Percentiles rank a stretch among this genome's conserved stretches.
Evolutionary conservation across 2,888 invertebrate genomes (phyloP).

Genomic region (Leucophenga maculata): DNA sequence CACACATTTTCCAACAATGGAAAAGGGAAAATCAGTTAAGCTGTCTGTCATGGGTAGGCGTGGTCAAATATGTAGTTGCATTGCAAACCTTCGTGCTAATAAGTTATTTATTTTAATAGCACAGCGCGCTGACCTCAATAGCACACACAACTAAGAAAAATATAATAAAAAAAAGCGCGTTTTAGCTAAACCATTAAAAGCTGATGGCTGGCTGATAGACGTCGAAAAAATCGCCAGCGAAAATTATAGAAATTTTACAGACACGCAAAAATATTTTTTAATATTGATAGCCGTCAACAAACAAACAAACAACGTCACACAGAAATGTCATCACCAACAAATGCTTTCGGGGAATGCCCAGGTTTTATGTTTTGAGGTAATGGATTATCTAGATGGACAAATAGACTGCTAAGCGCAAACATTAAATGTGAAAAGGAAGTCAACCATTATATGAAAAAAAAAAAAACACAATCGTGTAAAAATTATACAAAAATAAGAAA

Average conservation of each 20-base stretch:
- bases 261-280: slow-evolving; percentile 4
- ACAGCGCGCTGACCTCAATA: slow-evolving; percentile 52
- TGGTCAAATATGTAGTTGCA: background rate
- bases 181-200: background rate
- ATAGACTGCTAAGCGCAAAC: no score
- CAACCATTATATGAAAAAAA: slow-evolving; percentile 44
- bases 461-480: no score
- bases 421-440: slow-evolving; percentile 42
- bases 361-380: background rate
- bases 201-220: background rate
- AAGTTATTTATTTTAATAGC: slow-evolving; percentile 54
- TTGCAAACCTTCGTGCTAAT: slow-evolving; percentile 58
- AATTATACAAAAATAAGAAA: no score
- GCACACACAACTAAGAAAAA: slow-evolving; percentile 40
- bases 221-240: background rate
- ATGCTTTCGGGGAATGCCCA: background rate
- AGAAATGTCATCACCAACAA: background rate
- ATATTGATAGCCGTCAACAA: background rate
- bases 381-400: slow-evolving; percentile 28
- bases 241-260: background rate
- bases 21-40: slow-evolving; percentile 44
- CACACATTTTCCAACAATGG: slow-evolving; percentile 30
- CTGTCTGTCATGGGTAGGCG: background rate
- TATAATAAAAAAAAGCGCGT: background rate
- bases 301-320: no score